Conservation (phyloP, 2,797 vertebrate genomes). For the Synaphobranchus kaupii region DNA sequence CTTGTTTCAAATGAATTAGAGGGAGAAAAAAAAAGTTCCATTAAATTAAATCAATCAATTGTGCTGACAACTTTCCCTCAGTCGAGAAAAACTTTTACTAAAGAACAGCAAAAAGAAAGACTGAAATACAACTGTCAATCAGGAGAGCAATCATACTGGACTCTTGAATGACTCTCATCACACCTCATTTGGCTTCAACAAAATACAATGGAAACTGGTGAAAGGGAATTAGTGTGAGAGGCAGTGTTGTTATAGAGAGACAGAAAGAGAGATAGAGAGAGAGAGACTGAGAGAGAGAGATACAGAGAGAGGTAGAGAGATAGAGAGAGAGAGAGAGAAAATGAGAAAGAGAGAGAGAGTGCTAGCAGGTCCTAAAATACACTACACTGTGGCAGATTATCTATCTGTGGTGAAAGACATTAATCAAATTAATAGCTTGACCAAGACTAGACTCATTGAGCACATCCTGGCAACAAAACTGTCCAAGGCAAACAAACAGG, state of each 20-base stretch:
- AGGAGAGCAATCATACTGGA: slow-evolving; percentile 58
- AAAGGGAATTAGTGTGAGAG: background rate
- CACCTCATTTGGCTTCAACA: slow-evolving; percentile 47
- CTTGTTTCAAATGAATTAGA: slow-evolving; percentile 75
- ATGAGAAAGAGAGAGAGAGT: slow-evolving; percentile 30
- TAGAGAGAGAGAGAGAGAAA: slow-evolving; percentile 33
- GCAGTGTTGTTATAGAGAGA: background rate
- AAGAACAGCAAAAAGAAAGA: slow-evolving; percentile 10
- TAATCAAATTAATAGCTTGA: background rate
- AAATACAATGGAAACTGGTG: slow-evolving; percentile 8
- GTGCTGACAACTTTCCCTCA: slow-evolving; percentile 41
- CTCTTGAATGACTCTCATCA: slow-evolving; percentile 52
- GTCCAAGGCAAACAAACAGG: background rate
- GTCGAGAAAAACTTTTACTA: background rate
- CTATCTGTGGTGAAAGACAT: background rate
- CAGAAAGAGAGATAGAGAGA: background rate
- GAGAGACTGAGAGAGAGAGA: slow-evolving; percentile 7
- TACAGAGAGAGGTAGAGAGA: slow-evolving; percentile 20
- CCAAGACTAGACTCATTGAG: background rate
- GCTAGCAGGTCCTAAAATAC: background rate
- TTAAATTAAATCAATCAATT: slow-evolving; percentile 77
- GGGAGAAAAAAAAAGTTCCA: slow-evolving; percentile 56
- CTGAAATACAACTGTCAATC: slow-evolving; percentile 39
- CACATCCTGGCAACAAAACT: background rate
- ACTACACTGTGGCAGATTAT: background rate